Evolutionary conservation across 2,113 vertebrate genomes (phyloP), one percentile per base, ranked within the genome.

Genomic region (Salvelinus sp.): DNA sequence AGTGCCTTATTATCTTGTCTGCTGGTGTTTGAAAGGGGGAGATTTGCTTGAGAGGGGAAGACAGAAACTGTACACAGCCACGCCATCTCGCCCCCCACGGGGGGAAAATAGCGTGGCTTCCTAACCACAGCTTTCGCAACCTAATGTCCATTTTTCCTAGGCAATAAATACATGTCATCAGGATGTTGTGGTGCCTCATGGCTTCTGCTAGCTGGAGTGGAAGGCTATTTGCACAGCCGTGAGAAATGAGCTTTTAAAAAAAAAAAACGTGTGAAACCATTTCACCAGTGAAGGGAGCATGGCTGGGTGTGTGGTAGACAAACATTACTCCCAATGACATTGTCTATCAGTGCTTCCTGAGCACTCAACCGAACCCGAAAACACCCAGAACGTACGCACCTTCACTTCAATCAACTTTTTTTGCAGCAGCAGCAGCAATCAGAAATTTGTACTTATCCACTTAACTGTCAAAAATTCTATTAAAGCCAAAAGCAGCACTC

Each of bases 1-100:
- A 98, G 96, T 98, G 96, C 95, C 97, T 99, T 97, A 99, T 99
- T 98, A 99, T 98, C 97, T 98, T 99, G 97, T 99, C 98, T 98
- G 96, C 95, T 97, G 96, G 97, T 96, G 97, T 97, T 94, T 96
- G 95, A 96, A 96, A 96, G 95, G 96, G 95, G 95, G 96, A 95
- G 95, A 96, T 94, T 95, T 95, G 93, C 94, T 96, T 94, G 95
- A 88, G 89, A 87, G 94, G 94, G 58, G 95, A 95, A 96, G 96
- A 97, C 95, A 96, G 95, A 96, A 93, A 95, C 94, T 95, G 95
- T 91, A 89, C 90, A 90, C 95, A 94, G 94, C 93, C 95, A 96
- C 95, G 94, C 94, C 93, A 95, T 95, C 94, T 94, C 77, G 78
- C 83, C 78, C 84, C 84, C 81, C 74, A 80, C 58, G 30, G 3